These are phyloP conservation scores for Biston stratarius DNA, from an alignment of 2,888 invertebrate genomes.

Conservation along the genomic window DNA sequence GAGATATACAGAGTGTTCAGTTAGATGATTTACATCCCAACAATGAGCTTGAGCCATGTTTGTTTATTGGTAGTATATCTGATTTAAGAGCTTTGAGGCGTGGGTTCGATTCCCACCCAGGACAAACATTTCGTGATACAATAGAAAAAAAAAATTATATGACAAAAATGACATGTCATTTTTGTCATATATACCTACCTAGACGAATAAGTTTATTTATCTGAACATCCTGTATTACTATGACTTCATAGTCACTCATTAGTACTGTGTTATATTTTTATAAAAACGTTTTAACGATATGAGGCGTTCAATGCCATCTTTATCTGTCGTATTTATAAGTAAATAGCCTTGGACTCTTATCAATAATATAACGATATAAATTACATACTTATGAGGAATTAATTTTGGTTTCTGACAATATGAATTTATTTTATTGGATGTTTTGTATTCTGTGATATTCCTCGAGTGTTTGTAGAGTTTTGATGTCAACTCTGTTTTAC, in stretches of 20 bases:
- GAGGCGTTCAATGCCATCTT: conserved; percentile 7
- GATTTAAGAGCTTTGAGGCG: too few species aligned
- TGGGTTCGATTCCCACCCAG: too few species aligned
- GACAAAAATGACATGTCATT: too few species aligned
- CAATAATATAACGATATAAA: neutral
- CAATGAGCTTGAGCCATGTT: too few species aligned
- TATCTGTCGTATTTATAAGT: conserved; percentile 2
- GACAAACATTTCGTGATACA: too few species aligned
- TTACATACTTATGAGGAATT: too few species aligned
- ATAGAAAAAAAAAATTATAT: too few species aligned
- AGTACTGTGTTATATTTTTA: neutral
- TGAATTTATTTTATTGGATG: neutral
- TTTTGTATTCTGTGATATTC: too few species aligned
- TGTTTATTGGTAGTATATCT: too few species aligned
- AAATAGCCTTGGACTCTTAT: conserved; percentile 7
- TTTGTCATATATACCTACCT: too few species aligned
- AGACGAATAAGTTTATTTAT: neutral
- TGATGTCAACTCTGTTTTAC: too few species aligned
- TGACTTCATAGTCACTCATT: conserved; percentile 4
- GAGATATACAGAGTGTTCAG: neutral
- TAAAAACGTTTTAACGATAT: conserved; percentile 1
- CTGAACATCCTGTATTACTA: neutral
- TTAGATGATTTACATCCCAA: neutral
- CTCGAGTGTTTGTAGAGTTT: too few species aligned
- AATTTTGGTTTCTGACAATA: neutral